These are phyloP conservation scores for Scolopax rusticola DNA, from an alignment of 2,797 vertebrate species.

Conservation along the genomic window DNA sequence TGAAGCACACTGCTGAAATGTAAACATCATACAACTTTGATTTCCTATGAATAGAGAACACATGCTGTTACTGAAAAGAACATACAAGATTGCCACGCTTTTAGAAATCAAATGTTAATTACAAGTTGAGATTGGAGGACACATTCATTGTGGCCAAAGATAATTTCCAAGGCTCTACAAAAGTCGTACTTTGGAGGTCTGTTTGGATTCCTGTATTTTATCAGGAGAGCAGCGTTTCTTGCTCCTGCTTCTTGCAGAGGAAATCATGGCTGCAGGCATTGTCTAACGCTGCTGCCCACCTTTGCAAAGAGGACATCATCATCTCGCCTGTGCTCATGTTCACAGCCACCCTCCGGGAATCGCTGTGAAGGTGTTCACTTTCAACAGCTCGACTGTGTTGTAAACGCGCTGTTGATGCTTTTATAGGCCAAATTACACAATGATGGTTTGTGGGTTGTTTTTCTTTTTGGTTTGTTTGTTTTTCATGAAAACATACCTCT, in stretches of 20 bases:
- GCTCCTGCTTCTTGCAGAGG: neutral
- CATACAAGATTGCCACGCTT: slow-evolving; percentile 47
- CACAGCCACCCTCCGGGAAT: neutral
- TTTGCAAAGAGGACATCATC: neutral
- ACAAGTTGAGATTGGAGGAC: neutral
- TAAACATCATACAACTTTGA: slow-evolving; percentile 64
- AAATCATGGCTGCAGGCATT: neutral
- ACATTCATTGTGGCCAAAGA: neutral
- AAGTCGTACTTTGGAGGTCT: neutral
- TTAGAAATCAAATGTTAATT: slow-evolving; percentile 68
- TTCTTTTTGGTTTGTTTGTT: neutral
- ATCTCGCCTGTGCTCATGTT: neutral
- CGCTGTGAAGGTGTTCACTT: neutral
- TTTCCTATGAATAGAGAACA: slow-evolving; percentile 64
- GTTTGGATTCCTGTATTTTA: neutral
- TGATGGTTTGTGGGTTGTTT: too few species aligned
- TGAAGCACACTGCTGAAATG: slow-evolving; percentile 29
- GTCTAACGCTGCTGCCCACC: neutral
- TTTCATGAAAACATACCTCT: neutral
- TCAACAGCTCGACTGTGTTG: neutral
- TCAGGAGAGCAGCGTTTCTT: neutral
- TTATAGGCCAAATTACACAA: neutral
- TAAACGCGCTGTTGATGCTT: neutral
- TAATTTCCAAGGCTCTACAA: neutral
- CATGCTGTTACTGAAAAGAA: slow-evolving; percentile 69